Base-by-base conservation (phyloP, 2,888 invertebrate genomes). In the Hypena proboscidalis region DNA sequence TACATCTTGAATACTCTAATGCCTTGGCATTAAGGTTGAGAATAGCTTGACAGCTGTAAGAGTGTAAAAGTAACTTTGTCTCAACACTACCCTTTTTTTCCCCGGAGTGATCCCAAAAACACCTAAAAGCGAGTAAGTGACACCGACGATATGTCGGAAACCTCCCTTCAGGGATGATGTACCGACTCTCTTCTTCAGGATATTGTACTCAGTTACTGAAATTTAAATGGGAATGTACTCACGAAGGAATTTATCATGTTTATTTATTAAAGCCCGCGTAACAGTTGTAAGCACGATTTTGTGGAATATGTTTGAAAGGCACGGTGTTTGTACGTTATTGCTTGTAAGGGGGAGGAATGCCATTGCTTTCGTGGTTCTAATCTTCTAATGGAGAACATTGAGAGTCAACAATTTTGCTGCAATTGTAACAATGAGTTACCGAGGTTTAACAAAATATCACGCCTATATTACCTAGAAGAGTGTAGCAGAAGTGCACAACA, bases 81-180 rank as follows among this genome's bases (percentile, higher is more conserved):
- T 27, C 10, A 2, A 22, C 15, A 9, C 13, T 34, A 37, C 29
- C 36, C 35, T 46, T 48, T 48, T 37, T 32, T 35, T 40, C 58
- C 58, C 58, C 14, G 10, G 53, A 38, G 58, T 32, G 48, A 31
- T 31, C 40, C 38, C 42, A 26, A 50, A 32, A 61, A 52, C 44
- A 39, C 40, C 52, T 61, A 33, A 44, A 38, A 61, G 40, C 46
- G 46, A 54, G 37, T 47, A 58, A 54, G 44, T 53, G 58, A 54
- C 58, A 42, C 37, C 25, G 15, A 22, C 47, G 30, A 47, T 62
- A 49, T 45, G 42, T 58, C 27, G 40, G 10, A 35, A 22, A 57
- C 43, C 37, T 37, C 36, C 27, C 32, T 32, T 31, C 45, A 22
- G 9, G 45, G 15, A 49, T 62, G 58, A 53, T 48, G 54, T 54